phyloP scores from a whole-genome alignment of 2,113 vertebrate genomes.

The Neogobius melanostomus region DNA sequence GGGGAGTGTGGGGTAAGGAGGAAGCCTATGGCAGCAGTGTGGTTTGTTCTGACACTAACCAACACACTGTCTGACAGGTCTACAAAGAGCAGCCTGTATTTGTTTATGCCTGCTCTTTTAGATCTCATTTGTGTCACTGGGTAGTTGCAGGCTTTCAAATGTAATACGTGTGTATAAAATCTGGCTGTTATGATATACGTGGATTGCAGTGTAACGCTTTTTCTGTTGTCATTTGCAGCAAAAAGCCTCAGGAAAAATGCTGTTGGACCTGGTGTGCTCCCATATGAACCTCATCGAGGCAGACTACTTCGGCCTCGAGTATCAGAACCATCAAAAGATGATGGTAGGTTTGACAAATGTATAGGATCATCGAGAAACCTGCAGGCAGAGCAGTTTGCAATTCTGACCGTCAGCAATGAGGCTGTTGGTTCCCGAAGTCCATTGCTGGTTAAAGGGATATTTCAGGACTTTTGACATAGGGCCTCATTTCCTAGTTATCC shows the following conservation, averaged over 20 bases:
- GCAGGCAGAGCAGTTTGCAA: neutral
- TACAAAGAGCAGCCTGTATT: conserved; percentile 8
- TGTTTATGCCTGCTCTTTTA: conserved; percentile 24
- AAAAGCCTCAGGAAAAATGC: conserved; percentile 89
- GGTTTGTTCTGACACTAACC: conserved; percentile 19
- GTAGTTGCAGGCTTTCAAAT: neutral
- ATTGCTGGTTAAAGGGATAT: too few species aligned
- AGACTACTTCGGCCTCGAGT: conserved; percentile 97
- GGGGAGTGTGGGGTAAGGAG: neutral
- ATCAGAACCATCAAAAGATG: conserved; percentile 92
- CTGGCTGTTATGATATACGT: neutral
- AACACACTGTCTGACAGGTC: conserved; percentile 14
- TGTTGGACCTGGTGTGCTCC: conserved; percentile 91
- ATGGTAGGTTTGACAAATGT: conserved; percentile 77
- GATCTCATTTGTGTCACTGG: conserved; percentile 3
- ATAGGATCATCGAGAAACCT: neutral
- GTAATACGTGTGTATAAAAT: neutral
- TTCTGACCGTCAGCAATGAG: too few species aligned
- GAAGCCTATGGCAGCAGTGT: conserved; percentile 11
- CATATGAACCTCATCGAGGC: conserved; percentile 97
- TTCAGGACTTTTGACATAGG: too few species aligned
- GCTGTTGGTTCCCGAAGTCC: too few species aligned
- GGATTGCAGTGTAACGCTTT: neutral
- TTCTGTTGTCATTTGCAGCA: conserved; percentile 77
- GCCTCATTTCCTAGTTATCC: too few species aligned